Conservation (phyloP, 2,888 invertebrate genomes). For the Eristalis arbustorum region DNA sequence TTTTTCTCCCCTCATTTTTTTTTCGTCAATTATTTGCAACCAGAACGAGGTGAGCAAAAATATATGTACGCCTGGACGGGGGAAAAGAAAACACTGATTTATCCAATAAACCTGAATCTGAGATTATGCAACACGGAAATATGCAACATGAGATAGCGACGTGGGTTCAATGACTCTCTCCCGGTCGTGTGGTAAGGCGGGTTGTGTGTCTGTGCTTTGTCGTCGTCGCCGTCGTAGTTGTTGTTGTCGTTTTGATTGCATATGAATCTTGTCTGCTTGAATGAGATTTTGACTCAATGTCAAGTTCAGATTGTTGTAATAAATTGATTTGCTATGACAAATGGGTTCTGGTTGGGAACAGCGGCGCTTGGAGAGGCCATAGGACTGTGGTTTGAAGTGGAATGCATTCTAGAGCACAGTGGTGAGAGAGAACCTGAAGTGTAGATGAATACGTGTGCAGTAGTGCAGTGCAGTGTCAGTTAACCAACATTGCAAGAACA, state of each 20-base stretch:
- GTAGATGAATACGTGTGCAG: too few relatives aligned
- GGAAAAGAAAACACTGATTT: constrained; percentile 39
- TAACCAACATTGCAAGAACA: too few relatives aligned
- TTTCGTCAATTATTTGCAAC: constrained; percentile 35
- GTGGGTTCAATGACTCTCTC: constrained; percentile 56
- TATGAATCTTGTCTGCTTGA: constrained; percentile 1
- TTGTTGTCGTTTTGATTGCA: not conserved
- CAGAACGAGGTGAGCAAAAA: constrained; percentile 57
- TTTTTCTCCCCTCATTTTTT: constrained; percentile 1
- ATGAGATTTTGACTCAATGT: constrained; percentile 43
- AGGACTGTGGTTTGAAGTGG: too few relatives aligned
- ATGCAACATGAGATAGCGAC: constrained; percentile 50
- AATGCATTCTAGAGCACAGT: too few relatives aligned
- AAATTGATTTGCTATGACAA: not conserved
- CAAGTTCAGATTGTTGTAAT: constrained; percentile 49
- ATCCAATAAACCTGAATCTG: constrained; percentile 65
- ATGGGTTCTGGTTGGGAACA: not conserved
- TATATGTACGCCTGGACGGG: constrained; percentile 28
- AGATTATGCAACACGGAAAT: constrained; percentile 68
- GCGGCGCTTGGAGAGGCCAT: not conserved
- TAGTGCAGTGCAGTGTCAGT: too few relatives aligned
- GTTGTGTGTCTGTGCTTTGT: not conserved
- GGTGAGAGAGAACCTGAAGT: too few relatives aligned
- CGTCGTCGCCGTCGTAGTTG: not conserved
- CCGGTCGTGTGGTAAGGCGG: constrained; percentile 21